A percentile compares a stretch with the other conserved stretches of the same genome.
Evolutionary conservation across 2,888 invertebrate genomes (phyloP).

Genomic region (Masnerella sp.): DNA sequence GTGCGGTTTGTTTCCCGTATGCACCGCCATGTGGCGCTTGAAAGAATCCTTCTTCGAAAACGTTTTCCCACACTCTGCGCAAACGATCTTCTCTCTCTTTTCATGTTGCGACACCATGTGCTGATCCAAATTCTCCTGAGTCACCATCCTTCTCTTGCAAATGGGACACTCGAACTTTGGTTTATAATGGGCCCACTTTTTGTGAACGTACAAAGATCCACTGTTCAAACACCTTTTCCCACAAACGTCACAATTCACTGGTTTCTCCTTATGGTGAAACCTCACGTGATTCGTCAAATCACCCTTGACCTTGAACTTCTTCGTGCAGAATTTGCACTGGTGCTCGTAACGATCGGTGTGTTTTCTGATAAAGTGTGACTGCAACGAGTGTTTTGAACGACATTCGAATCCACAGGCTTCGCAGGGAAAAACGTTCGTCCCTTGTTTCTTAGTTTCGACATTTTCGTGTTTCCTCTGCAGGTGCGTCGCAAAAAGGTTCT

Average conservation of each 20-base stretch:
- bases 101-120: slow-evolving; percentile 75
- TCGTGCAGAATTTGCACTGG: slow-evolving; percentile 72
- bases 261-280: slow-evolving; percentile 76
- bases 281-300: slow-evolving; percentile 75
- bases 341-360: slow-evolving; percentile 75
- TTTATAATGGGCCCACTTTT: slow-evolving; percentile 76
- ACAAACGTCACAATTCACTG: slow-evolving; percentile 74
- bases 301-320: slow-evolving; percentile 76
- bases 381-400: slow-evolving; percentile 75
- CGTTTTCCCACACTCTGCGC: slow-evolving; percentile 75
- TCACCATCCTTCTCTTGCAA: slow-evolving; percentile 75
- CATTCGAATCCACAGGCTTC: slow-evolving; percentile 74
- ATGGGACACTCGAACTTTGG: slow-evolving; percentile 75
- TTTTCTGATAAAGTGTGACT: slow-evolving; percentile 75
- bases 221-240: slow-evolving; percentile 74
- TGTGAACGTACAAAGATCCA: slow-evolving; percentile 75
- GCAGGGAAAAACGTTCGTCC: slow-evolving; percentile 70
- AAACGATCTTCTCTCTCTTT: slow-evolving; percentile 74
- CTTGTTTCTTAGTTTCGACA: slow-evolving; percentile 67
- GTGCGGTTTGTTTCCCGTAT: slow-evolving; percentile 74
- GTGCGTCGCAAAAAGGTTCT: slow-evolving; percentile 70
- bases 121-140: slow-evolving; percentile 74
- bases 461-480: slow-evolving; percentile 74
- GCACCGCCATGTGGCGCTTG: slow-evolving; percentile 75
- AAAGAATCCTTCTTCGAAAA: slow-evolving; percentile 76